A percentile compares a stretch with the other conserved stretches of the same genome.
These are phyloP conservation scores for Okapia johnstoni DNA, from an alignment of 2,113 vertebrate species.

Conservation along the genomic window DNA sequence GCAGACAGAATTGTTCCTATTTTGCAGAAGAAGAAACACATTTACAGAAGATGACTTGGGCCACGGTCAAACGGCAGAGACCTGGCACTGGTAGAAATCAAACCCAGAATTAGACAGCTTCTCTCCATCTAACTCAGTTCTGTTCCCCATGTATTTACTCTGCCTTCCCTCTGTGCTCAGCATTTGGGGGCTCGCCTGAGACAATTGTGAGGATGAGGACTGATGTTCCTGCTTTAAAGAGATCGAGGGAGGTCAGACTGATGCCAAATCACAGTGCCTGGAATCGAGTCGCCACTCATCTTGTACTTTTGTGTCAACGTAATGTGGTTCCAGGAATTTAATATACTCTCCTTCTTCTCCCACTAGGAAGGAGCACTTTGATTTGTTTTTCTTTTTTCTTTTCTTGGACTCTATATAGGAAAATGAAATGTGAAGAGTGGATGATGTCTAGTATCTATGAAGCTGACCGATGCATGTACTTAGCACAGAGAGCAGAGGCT, in stretches of 20 bases:
- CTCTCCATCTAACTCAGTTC: not conserved
- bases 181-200: not conserved
- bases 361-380: not conserved
- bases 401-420: not conserved
- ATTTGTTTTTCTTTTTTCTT: not conserved
- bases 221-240: not conserved
- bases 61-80: not conserved
- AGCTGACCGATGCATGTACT: rapidly evolving
- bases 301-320: too few species aligned
- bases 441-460: not conserved
- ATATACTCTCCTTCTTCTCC: not conserved
- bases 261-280: not conserved
- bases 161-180: not conserved
- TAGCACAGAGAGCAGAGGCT: not conserved
- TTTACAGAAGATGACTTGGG: not conserved
- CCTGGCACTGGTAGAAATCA: not conserved
- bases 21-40: not conserved
- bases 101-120: not conserved
- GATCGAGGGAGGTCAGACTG: not conserved
- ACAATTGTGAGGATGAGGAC: not conserved
- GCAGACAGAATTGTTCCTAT: not conserved
- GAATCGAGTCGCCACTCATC: not conserved
- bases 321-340: not conserved
- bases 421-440: not conserved
- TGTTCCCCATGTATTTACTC: too few species aligned